Evolutionary conservation across 2,888 invertebrate species (phyloP), one percentile per base, ranked within the genome.

Genomic region (Temnothorax ravouxi): DNA sequence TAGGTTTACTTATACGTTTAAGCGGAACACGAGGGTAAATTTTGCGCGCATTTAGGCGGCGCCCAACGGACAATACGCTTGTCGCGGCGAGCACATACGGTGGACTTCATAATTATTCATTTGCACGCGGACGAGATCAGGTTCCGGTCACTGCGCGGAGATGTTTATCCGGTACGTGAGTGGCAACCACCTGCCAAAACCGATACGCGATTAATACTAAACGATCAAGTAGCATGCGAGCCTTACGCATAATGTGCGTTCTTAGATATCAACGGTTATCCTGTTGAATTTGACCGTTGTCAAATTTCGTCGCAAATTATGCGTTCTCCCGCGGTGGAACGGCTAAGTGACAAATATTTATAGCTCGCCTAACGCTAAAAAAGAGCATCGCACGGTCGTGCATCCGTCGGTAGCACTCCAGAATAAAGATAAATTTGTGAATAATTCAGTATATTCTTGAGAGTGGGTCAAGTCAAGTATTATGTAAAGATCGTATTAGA

Each of bases 201-300:
- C 92, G 92, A 93, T 93, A 92, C 90, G 91, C 92, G 92, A 93
- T 93, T 93, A 93, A 93, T 93, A 92, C 90, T 92, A 91, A 93
- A 93, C 92, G 93, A 88, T 92, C 92, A 77, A 69, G 83, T 86
- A 91, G 89, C 93, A 93, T 93, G 93, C 93, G 88, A 93, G 90
- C 92, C 91, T 90, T 84, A 81, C 83, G 83, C 71, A 69, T 71
- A 41, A 9, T 29, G 21, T 1, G 21, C 29, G n/a, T 47, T 47
- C 29, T 47, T 21, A 47, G 71, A 29, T 50, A 71, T 79, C 71
- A 71, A 80, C 79, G 44, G 47, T 41, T 47, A 4, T 52, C 25
- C 44, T 4, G 41, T 67, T 21, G 54, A 29, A 29, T 29, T 29
- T 29, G 3, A 41, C 44, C 44, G 56, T 44, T 54, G 52, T 25